Evolutionary conservation across 1,140 invertebrate genomes (phyloP).

Genomic region (Spodoptera frugiperda): DNA sequence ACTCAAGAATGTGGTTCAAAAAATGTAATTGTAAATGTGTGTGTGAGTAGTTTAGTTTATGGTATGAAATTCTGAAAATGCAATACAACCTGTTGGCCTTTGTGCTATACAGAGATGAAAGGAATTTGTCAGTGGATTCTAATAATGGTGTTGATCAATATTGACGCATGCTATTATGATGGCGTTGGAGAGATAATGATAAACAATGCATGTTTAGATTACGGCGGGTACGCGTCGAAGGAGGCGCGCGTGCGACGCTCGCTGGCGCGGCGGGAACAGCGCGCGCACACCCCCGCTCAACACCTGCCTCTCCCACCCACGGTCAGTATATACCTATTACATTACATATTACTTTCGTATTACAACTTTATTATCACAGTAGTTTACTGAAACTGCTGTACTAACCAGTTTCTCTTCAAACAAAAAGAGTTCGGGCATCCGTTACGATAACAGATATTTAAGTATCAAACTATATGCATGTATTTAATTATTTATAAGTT

Average conservation of each 20-base stretch:
- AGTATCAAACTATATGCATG: too few relatives aligned
- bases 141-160: conserved; percentile 1
- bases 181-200: conserved; percentile 25
- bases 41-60: neutral
- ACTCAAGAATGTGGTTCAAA: neutral
- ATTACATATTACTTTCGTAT: neutral
- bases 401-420: neutral
- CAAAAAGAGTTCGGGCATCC: too few relatives aligned
- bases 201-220: conserved; percentile 62
- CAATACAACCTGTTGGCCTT: conserved; percentile 20
- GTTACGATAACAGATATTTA: too few relatives aligned
- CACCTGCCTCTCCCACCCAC: conserved; percentile 74
- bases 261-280: conserved; percentile 71
- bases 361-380: too few relatives aligned
- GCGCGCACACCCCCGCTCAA: conserved; percentile 63
- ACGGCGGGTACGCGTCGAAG: conserved; percentile 76
- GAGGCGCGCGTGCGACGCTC: conserved; percentile 72
- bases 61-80: neutral
- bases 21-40: neutral
- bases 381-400: neutral
- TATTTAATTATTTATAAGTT: too few relatives aligned
- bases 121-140: conserved; percentile 9
- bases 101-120: neutral
- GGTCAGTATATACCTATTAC: conserved; percentile 60
- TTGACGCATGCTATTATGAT: conserved; percentile 27